Conservation (phyloP, 1,140 invertebrate species). For the Bicyclus anynana region DNA sequence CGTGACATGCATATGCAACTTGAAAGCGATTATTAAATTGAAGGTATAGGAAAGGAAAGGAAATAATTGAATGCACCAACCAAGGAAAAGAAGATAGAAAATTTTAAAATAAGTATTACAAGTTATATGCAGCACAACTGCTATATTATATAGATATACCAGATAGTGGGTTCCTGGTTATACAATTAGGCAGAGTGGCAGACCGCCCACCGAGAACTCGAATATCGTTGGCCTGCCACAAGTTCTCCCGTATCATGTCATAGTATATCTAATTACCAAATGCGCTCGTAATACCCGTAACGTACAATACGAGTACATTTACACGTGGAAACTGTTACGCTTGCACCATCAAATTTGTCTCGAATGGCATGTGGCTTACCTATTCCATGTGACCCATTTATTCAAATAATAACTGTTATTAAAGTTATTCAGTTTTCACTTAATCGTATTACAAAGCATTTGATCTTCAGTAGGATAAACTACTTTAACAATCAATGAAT, state of each 20-base stretch:
- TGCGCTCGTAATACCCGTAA: not conserved
- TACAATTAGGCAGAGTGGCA: slow-evolving; percentile 20
- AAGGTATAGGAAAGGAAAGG: too few species aligned
- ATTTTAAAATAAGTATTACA: too few species aligned
- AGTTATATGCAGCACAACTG: too few species aligned
- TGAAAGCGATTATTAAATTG: too few species aligned
- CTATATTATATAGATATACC: too few species aligned
- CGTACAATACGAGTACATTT: too few species aligned
- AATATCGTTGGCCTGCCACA: slow-evolving; percentile 11
- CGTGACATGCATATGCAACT: too few species aligned
- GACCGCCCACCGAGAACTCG: slow-evolving; percentile 20
- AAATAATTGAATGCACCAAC: too few species aligned
- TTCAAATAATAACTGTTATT: not conserved
- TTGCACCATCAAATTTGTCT: not conserved
- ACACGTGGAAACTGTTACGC: not conserved
- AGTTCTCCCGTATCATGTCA: slow-evolving; percentile 18
- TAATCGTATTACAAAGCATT: too few species aligned
- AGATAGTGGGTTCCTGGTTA: slow-evolving; percentile 13
- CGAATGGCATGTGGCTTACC: not conserved
- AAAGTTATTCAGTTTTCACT: not conserved
- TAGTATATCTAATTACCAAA: slow-evolving; percentile 28
- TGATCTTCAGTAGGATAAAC: too few species aligned
- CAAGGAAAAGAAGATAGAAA: too few species aligned
- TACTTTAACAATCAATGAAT: too few species aligned
- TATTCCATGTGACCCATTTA: not conserved